A percentile compares a stretch with the other conserved stretches of the same genome.
Conservation (phyloP, 1,140 invertebrate genomes). For the Brachionus angularis region DNA sequence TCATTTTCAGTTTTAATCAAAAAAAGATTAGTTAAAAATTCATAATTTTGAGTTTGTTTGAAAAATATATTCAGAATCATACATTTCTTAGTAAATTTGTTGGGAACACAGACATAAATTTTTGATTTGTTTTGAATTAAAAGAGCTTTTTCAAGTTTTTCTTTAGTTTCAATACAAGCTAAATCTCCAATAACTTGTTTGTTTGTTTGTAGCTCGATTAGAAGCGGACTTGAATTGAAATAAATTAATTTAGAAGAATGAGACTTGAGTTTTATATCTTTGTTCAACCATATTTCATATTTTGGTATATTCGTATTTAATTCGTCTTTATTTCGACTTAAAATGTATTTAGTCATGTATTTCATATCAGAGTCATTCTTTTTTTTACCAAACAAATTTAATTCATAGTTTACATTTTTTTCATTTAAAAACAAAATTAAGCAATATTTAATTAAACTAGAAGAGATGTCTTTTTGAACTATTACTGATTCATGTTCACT, state of each 20-base stretch:
- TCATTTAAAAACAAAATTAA: not conserved
- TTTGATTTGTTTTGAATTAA: not conserved
- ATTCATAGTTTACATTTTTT: conserved; percentile 8
- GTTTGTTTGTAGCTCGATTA: not conserved
- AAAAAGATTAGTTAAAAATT: not conserved
- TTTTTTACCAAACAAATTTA: not conserved
- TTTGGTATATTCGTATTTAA: not conserved
- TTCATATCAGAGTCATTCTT: not conserved
- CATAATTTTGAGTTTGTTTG: not conserved
- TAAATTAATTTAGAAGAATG: not conserved
- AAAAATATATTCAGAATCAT: not conserved
- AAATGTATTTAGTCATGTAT: not conserved
- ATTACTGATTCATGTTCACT: not conserved
- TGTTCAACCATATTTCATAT: not conserved
- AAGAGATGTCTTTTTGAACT: not conserved
- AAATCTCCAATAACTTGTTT: not conserved
- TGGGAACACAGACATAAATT: not conserved
- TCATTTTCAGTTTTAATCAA: not conserved
- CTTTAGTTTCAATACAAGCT: not conserved
- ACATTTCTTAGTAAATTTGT: not conserved
- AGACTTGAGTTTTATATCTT: not conserved
- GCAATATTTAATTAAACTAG: not conserved
- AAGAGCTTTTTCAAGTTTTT: not conserved
- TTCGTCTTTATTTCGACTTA: not conserved
- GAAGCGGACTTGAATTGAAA: not conserved